Evolutionary conservation across 2,797 vertebrate genomes (phyloP), one percentile per base, ranked within the genome.

Genomic region (Hephaestus fuliginosus): DNA sequence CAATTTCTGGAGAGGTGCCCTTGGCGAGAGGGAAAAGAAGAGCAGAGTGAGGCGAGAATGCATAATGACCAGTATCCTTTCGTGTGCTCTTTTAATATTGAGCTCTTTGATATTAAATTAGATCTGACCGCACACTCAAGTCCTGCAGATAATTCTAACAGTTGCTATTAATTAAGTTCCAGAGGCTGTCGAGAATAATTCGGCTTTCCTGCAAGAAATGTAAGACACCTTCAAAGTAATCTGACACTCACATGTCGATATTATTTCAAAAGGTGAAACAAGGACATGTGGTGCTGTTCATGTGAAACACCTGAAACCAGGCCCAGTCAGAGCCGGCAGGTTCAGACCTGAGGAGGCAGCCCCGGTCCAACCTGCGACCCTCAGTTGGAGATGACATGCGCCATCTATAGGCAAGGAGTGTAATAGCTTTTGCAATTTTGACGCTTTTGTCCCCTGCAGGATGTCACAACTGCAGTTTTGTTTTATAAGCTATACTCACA

Each of bases 91-190:
- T 36, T 78, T 75, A 76, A 72, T 70, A 82, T 48, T 49, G 15
- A 85, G 52, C 55, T 73, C 63, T 81, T 70, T 86, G 71, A 84
- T 80, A 89, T 74, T 52, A 74, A 89, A 86, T 82, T 74, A 74
- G 57, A 75, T 83, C 55, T 55, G 68, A 78, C 64, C 52, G 30
- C 65, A 61, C 46, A 83, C 13, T 44, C 33, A 56, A 49, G 55
- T 78, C 70, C 68, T 81, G 69, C 39, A 71, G 57, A 76, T 65
- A 57, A 67, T 80, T 82, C 55, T 11, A 57, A 80, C 41, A 66
- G 57, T 80, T 58, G 20, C 58, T 73, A 68, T 78, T 78, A 80
- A 82, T 85, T 64, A 63, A 15, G 6, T 74, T 82, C 78, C 44
- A 57, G 55, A 72, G 4, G 62, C 25, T 73, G 82, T 69, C 56